Conservation (phyloP, 2,888 invertebrate species). For the Norana najaformis region DNA sequence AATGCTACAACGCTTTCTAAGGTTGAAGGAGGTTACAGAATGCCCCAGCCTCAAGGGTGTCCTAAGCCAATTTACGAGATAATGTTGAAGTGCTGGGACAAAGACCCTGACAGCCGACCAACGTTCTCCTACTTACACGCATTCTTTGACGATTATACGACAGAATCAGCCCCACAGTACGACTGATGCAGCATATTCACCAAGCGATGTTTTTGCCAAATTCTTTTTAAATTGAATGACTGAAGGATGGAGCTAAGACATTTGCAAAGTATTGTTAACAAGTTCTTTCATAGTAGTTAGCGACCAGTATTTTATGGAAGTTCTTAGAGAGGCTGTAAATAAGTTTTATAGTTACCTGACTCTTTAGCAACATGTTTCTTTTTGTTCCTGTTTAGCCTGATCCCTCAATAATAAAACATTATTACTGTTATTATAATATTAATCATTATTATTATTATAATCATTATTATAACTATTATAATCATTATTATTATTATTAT, state of each 20-base stretch:
- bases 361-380: neutral
- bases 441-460: slow-evolving; percentile 2
- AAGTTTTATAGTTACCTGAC: neutral
- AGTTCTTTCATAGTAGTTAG: neutral
- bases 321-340: neutral
- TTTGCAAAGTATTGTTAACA: neutral
- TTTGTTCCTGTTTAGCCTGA: neutral
- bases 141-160: slow-evolving; percentile 61
- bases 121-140: slow-evolving; percentile 82
- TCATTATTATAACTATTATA: neutral
- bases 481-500: neutral
- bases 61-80: slow-evolving; percentile 92
- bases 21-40: slow-evolving; percentile 92
- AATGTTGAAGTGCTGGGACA: slow-evolving; percentile 70
- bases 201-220: neutral
- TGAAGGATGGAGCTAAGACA: neutral
- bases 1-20: slow-evolving; percentile 73
- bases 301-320: neutral
- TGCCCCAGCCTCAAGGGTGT: slow-evolving; percentile 84
- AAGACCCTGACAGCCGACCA: slow-evolving; percentile 86
- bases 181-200: neutral
- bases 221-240: neutral
- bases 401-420: neutral
- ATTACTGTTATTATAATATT: no score
- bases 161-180: slow-evolving; percentile 60